Evolutionary conservation across 2,113 vertebrate species (phyloP).

Genomic region (Balaenoptera acutorostrata): DNA sequence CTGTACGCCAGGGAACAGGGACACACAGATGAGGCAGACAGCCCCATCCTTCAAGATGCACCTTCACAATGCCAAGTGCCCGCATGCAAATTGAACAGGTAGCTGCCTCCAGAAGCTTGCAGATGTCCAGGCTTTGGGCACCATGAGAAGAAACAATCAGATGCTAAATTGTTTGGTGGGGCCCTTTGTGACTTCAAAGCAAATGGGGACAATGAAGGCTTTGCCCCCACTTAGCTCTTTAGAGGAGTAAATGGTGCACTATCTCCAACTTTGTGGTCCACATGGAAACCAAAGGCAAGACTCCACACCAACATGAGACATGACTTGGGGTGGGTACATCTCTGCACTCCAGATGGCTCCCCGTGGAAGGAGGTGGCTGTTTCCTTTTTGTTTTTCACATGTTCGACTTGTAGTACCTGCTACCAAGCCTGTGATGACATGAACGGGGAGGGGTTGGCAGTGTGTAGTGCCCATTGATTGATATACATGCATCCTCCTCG

Average conservation of each 20-base stretch:
- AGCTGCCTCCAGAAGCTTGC: background rate
- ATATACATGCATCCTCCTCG: background rate
- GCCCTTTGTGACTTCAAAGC: background rate
- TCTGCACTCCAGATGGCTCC: background rate
- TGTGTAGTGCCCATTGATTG: background rate
- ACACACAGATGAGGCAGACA: background rate
- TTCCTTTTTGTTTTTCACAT: background rate
- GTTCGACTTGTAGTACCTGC: conserved; percentile 44
- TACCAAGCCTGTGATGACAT: conserved; percentile 13
- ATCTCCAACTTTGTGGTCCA: background rate
- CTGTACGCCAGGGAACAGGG: background rate
- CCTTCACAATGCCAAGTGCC: background rate
- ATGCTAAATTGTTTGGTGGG: background rate
- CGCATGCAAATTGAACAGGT: background rate
- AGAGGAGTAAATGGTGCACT: background rate
- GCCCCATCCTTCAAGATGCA: background rate
- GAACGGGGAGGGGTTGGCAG: conserved; percentile 14
- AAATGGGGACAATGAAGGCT: background rate
- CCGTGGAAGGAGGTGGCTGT: background rate
- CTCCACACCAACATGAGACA: background rate
- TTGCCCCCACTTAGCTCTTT: background rate
- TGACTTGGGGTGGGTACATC: background rate
- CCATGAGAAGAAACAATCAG: background rate
- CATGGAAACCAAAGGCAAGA: background rate
- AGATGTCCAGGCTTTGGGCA: background rate